Base-by-base conservation (phyloP, 2,113 vertebrate genomes). In the Lipophrys pholis region DNA sequence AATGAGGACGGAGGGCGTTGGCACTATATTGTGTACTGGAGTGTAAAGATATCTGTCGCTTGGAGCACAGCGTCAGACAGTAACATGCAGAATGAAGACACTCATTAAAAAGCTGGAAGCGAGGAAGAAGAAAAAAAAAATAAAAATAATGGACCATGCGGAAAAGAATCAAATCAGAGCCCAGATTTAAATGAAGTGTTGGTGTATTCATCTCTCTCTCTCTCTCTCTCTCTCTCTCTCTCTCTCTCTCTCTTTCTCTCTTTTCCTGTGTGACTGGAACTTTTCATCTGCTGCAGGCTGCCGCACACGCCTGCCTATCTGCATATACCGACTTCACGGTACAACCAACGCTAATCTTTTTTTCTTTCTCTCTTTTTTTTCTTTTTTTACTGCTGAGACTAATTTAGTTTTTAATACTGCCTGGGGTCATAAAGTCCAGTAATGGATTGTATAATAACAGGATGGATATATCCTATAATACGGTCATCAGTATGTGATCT, bases 31-130 rank as follows among this genome's bases (percentile, higher is more conserved):
- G 89, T 86, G 81, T 83, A 72, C 62, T 76, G 82, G 78, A 85
- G 87, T 82, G 88, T 81, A 83, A 81, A 84, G 82, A 83, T 82
- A 75, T 72, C 69, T 83, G 89, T 87, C 52, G 67, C 90, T 90
- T 39, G 75, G 83, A 89, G 81, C 80, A 17, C 49, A 50, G 61
- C 76, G 78, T 87, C 74, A 84, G 88, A 86, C 89, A 82, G 84
- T 69, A 85, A 84, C 89, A 78, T 48, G 79, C 65, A 50, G 69
- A 78, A 90, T 86, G 72, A 88, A 85, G 74, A 87, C 76, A 59
- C 90, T 90, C 90, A 91, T 91, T 92, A 91, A 90, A 91, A 92
- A 80, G 76, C 83, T 87, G 59, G 68, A 89, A 74, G 86, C 43
- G 7, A 76, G 80, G 65, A 21, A 55, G 70, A 57, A 68, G 79